Conservation (phyloP, 1,140 invertebrate genomes). For the Drosophila athabasca region DNA sequence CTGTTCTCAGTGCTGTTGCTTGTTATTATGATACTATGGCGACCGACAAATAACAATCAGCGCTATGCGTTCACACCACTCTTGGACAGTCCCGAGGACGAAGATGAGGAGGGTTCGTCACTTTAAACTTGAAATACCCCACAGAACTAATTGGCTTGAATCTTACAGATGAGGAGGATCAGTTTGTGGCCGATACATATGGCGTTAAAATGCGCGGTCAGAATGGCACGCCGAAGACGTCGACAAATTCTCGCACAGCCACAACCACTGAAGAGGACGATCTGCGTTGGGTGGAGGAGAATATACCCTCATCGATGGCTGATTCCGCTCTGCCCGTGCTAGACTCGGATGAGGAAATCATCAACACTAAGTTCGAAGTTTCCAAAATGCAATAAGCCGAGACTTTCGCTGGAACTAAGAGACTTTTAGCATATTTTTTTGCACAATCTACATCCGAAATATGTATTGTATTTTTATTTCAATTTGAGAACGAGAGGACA, state of each 20-base stretch:
- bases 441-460: constrained; percentile 51
- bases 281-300: constrained; percentile 95
- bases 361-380: constrained; percentile 94
- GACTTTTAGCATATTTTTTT: constrained; percentile 57
- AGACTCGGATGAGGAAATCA: constrained; percentile 95
- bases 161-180: constrained; percentile 87
- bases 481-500: constrained; percentile 9
- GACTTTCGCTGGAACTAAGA: constrained; percentile 62
- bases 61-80: constrained; percentile 96
- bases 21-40: constrained; percentile 97
- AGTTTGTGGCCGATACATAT: constrained; percentile 93
- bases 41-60: constrained; percentile 97
- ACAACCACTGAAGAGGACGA: constrained; percentile 89
- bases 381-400: constrained; percentile 92
- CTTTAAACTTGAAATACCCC: neutral
- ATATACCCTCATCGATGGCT: constrained; percentile 91
- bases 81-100: constrained; percentile 93
- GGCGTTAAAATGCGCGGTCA: constrained; percentile 90
- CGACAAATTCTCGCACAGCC: constrained; percentile 68
- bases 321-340: constrained; percentile 91
- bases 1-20: constrained; percentile 94
- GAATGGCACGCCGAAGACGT: constrained; percentile 50
- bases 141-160: neutral
- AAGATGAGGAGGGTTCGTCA: constrained; percentile 86
- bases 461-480: constrained; percentile 27